Conservation (phyloP, 2,888 invertebrate genomes). For the Trichacis sp. region DNA sequence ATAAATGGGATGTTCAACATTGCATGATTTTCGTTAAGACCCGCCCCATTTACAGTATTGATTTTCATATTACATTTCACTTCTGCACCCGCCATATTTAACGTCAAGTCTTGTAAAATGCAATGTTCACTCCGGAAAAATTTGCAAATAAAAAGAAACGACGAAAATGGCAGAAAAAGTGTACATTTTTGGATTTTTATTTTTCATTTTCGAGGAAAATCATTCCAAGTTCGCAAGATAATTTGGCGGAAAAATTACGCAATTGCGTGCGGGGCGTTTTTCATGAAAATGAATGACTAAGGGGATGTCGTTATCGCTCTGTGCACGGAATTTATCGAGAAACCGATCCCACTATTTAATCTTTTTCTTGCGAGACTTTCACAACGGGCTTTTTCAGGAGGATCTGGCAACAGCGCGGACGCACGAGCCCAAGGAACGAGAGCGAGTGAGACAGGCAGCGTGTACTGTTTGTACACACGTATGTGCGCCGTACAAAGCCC, state of each 20-base stretch:
- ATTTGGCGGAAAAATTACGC: too few species aligned
- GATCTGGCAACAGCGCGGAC: slow-evolving; percentile 46
- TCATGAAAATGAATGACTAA: slow-evolving; percentile 12
- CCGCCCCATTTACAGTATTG: slow-evolving; percentile 28
- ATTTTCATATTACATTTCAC: slow-evolving; percentile 36
- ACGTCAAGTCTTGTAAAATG: not conserved
- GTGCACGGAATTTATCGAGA: slow-evolving; percentile 33
- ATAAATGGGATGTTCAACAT: not conserved
- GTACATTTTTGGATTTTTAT: too few species aligned
- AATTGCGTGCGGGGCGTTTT: too few species aligned
- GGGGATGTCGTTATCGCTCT: slow-evolving; percentile 31
- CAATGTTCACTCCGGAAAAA: slow-evolving; percentile 9
- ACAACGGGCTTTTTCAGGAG: slow-evolving; percentile 52
- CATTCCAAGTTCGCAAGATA: too few species aligned
- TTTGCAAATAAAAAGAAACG: too few species aligned
- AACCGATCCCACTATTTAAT: slow-evolving; percentile 35
- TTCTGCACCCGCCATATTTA: not conserved
- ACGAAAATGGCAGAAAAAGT: too few species aligned
- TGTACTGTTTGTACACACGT: not conserved
- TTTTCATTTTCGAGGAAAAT: too few species aligned
- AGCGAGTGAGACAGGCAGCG: not conserved
- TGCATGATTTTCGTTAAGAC: slow-evolving; percentile 1
- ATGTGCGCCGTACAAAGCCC: slow-evolving; percentile 41
- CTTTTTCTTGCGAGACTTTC: slow-evolving; percentile 50
- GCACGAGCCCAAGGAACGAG: not conserved